Percentiles rank a stretch among this genome's conserved stretches.
Conservation (phyloP, 2,888 invertebrate species). For the Platypus cylindrus region DNA sequence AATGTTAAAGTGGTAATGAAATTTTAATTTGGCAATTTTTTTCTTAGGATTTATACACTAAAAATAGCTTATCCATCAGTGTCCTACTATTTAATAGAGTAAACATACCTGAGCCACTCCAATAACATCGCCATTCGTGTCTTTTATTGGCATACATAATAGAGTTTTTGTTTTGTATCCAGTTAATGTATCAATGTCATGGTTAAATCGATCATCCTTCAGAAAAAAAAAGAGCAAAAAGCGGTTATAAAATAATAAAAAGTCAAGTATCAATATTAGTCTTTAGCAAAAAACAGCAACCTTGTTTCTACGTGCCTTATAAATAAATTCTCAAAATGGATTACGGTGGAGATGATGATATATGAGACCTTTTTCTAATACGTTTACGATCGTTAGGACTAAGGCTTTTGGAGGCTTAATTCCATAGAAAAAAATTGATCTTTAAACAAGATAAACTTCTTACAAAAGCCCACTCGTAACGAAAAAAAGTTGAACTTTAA, state of each 20-base stretch:
- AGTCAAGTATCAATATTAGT: neutral
- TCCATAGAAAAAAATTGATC: too few relatives aligned
- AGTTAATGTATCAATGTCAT: slow-evolving; percentile 84
- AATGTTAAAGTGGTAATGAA: too few relatives aligned
- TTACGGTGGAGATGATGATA: too few relatives aligned
- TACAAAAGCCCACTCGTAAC: too few relatives aligned
- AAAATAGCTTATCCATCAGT: too few relatives aligned
- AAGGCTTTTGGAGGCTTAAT: too few relatives aligned
- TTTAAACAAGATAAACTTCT: too few relatives aligned
- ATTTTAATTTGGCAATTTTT: too few relatives aligned
- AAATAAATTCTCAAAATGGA: neutral
- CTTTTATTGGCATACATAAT: slow-evolving; percentile 92
- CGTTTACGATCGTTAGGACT: too few relatives aligned
- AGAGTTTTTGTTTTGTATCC: slow-evolving; percentile 87
- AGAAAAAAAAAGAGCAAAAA: slow-evolving; percentile 21
- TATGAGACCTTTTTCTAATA: too few relatives aligned
- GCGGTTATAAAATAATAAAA: neutral
- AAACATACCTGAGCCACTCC: slow-evolving; percentile 83
- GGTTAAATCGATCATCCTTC: slow-evolving; percentile 81
- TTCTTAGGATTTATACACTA: neutral
- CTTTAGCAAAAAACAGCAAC: too few relatives aligned
- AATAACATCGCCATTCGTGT: slow-evolving; percentile 86
- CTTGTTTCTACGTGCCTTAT: neutral
- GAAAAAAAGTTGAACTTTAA: too few relatives aligned
- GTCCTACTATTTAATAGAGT: neutral